Base-by-base conservation (phyloP, 2,888 invertebrate genomes). In the Heteromurus nitidus region DNA sequence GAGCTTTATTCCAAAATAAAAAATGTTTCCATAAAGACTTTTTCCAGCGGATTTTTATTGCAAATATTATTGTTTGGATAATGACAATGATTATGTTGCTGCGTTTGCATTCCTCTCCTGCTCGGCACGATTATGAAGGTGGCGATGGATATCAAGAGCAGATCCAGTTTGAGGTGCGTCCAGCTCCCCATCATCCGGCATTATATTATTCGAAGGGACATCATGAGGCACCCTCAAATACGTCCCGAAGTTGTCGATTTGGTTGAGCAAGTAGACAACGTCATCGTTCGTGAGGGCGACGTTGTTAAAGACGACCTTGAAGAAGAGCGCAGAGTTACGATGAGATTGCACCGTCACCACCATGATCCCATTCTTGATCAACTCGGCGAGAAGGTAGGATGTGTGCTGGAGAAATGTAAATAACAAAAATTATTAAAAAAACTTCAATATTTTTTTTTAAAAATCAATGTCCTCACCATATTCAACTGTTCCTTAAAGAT, bases 311-410 rank as follows among this genome's bases (percentile, higher is more conserved):
- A 98, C 97, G 86, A 98, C 93, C 82, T 98, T 92, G 92, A 98
- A 98, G 91, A 98, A 98, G 90, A 98, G 98, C 0, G 96, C 96
- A 82, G 93, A 91, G 64, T 93, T 91, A 68, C 94, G 93, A 86
- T 96, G 92, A 0, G 97, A 95, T 88, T 98, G 98, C 89, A 98
- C 98, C 60, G 97, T 97, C 85, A 98, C 94, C 94, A 99, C 95
- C 94, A 97, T 96, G 62, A 94, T 93, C 36, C 98, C 98, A 88
- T 94, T 93, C 89, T 95, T 94, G 92, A 98, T 96, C 98, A 99
- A 98, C 76, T 81, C 69, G 0, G 75, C 70, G 16, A 75, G 60
- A 9, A 81, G 44, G 44, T 30, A 69, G 7, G 69, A 55, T 0
- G 75, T 81, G 22, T 81, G 81, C 81, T 81, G 36, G 36, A 64